Conservation (phyloP, 2,797 vertebrate genomes). For the Microctenopoma steveboyesi region DNA sequence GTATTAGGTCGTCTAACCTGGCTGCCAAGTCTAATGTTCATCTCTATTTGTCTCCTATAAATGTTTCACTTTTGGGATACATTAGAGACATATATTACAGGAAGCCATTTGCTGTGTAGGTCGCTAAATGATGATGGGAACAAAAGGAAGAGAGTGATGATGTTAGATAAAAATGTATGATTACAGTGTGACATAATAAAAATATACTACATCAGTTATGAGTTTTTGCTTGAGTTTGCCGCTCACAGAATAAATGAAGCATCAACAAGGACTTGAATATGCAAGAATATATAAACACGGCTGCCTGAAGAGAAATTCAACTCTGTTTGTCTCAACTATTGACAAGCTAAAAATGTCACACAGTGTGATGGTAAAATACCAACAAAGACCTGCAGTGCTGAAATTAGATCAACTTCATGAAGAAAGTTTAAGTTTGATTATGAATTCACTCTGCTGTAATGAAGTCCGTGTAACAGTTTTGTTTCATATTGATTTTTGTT, state of each 20-base stretch:
- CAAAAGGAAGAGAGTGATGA: conserved; percentile 29
- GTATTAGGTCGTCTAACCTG: conserved; percentile 46
- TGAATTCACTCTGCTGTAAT: conserved; percentile 19
- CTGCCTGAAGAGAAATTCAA: conserved; percentile 2
- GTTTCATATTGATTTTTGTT: conserved; percentile 48
- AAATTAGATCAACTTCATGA: conserved; percentile 8
- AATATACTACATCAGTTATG: conserved; percentile 13
- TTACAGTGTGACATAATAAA: conserved; percentile 29
- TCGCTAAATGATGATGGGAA: conserved; percentile 50
- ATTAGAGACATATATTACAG: conserved; percentile 31
- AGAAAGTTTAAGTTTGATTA: conserved; percentile 24
- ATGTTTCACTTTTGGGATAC: conserved; percentile 45
- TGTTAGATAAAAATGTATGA: conserved; percentile 29
- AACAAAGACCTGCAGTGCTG: background rate
- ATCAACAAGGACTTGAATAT: conserved; percentile 17
- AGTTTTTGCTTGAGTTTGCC: conserved; percentile 2
- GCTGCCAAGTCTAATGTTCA: conserved; percentile 39
- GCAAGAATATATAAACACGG: background rate
- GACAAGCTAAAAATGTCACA: conserved; percentile 24
- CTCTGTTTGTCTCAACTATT: conserved; percentile 6
- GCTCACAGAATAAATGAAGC: conserved; percentile 12
- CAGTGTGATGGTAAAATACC: background rate
- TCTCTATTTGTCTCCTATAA: conserved; percentile 47
- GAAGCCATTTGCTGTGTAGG: conserved; percentile 38
- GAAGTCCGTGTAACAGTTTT: conserved; percentile 16